Conservation (phyloP, 2,888 invertebrate species). For the Gibbula magus region DNA sequence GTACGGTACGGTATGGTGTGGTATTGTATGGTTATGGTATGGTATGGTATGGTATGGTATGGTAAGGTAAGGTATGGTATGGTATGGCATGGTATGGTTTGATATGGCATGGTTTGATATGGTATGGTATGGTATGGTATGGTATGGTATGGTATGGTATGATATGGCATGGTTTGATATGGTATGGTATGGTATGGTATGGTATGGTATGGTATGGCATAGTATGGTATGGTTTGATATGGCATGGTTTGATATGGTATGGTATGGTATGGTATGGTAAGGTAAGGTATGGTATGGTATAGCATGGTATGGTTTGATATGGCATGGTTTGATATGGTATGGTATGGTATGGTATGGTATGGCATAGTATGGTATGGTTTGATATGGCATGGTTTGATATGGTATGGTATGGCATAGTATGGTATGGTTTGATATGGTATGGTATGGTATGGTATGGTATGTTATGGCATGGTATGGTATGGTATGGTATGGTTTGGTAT, state of each 20-base stretch:
- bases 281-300: not conserved
- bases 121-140: too few species aligned
- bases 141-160: too few species aligned
- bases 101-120: too few species aligned
- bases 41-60: too few species aligned
- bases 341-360: too few species aligned
- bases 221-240: not conserved
- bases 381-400: too few species aligned
- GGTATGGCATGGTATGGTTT: too few species aligned
- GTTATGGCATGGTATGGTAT: constrained; percentile 5
- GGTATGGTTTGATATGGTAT: constrained; percentile 10
- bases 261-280: constrained; percentile 11
- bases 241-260: constrained; percentile 4
- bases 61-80: too few species aligned
- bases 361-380: too few species aligned
- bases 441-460: constrained; percentile 17
- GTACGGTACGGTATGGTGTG: too few species aligned
- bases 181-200: constrained; percentile 8
- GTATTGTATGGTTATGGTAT: too few species aligned
- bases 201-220: constrained; percentile 3
- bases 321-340: not conserved
- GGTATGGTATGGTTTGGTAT: not conserved
- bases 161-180: not conserved
- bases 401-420: too few species aligned
- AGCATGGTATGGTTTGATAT: not conserved